These are phyloP conservation scores for Eilema depressum DNA, from an alignment of 2,888 invertebrate species.

Conservation along the genomic window DNA sequence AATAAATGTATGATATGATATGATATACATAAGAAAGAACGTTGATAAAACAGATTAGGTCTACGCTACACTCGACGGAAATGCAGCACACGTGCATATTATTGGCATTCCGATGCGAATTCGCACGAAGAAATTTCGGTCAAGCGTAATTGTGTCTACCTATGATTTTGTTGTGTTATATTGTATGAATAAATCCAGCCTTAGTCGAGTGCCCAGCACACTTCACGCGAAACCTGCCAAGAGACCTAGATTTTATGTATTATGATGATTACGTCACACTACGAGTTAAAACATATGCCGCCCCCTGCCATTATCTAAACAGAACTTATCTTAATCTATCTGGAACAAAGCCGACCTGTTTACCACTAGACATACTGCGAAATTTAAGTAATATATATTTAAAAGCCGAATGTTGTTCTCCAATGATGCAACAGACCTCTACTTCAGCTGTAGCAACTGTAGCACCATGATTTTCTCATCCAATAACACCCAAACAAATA, in stretches of 20 bases:
- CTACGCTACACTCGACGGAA: too few relatives aligned
- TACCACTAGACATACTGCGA: background rate
- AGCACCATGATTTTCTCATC: background rate
- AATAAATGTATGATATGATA: too few relatives aligned
- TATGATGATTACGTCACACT: slow-evolving; percentile 58
- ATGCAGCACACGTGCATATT: too few relatives aligned
- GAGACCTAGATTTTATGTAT: slow-evolving; percentile 22
- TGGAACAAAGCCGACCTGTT: slow-evolving; percentile 42
- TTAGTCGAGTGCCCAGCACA: background rate
- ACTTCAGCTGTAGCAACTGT: background rate
- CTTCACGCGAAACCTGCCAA: too few relatives aligned
- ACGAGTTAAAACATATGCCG: slow-evolving; percentile 58
- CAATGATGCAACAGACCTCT: background rate
- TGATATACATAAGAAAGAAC: too few relatives aligned
- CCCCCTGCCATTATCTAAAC: slow-evolving; percentile 67
- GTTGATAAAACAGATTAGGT: too few relatives aligned
- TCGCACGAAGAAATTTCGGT: too few relatives aligned
- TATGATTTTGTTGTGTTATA: too few relatives aligned
- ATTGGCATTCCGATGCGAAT: too few relatives aligned
- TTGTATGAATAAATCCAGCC: too few relatives aligned
- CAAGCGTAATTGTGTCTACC: too few relatives aligned
- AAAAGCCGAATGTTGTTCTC: background rate
- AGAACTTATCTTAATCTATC: slow-evolving; percentile 60
- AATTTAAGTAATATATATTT: background rate
- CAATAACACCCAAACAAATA: too few relatives aligned